A percentile compares a stretch with the other conserved stretches of the same genome.
Evolutionary conservation across 2,797 vertebrate species (phyloP).

Genomic region (Anguilla obscura): DNA sequence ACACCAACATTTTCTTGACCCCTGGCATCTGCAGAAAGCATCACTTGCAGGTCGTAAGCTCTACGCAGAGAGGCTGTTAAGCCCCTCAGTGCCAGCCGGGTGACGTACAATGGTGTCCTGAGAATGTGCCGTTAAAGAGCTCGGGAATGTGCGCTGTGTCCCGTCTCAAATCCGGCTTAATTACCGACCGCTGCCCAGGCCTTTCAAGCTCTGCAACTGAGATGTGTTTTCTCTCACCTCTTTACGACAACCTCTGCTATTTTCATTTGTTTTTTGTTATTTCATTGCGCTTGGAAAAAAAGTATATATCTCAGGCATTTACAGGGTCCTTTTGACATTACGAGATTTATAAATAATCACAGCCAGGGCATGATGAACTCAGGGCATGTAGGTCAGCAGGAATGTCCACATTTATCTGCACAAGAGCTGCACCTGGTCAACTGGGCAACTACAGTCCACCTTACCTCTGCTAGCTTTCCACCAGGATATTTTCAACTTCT

Average conservation of each 20-base stretch:
- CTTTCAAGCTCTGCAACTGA: constrained; percentile 3
- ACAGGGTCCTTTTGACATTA: not conserved
- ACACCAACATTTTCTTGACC: constrained; percentile 40
- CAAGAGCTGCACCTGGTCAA: not conserved
- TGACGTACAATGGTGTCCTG: not conserved
- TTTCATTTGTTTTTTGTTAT: not conserved
- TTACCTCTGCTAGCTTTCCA: not conserved
- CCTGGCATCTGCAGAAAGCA: constrained; percentile 51
- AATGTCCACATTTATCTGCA: not conserved
- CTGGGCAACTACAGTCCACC: not conserved
- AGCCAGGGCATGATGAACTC: no score
- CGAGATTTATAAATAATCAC: not conserved
- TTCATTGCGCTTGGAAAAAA: not conserved
- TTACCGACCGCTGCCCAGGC: not conserved
- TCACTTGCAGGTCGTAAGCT: constrained; percentile 41
- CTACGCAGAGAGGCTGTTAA: constrained; percentile 42
- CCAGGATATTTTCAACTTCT: not conserved
- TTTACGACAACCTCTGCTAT: not conserved
- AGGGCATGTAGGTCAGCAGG: not conserved
- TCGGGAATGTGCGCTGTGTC: constrained; percentile 37
- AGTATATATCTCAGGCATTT: not conserved
- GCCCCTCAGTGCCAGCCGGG: constrained; percentile 31
- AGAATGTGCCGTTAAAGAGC: not conserved
- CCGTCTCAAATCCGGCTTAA: constrained; percentile 38
- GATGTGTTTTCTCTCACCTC: not conserved